Evolutionary conservation across 1,140 invertebrate species (phyloP), one percentile per base, ranked within the genome.

Genomic region (Polypedilum pembai): DNA sequence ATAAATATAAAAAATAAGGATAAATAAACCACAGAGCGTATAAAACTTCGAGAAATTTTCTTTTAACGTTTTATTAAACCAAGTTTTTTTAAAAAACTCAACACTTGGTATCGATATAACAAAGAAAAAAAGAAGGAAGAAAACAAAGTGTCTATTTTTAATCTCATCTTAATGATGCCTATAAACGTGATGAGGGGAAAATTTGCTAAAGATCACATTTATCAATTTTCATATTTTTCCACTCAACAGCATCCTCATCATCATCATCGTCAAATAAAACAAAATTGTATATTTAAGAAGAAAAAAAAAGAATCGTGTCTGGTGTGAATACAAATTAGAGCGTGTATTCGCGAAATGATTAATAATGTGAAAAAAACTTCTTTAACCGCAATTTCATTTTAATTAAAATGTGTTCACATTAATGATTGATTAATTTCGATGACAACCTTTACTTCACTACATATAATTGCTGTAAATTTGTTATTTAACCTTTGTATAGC

Each of bases 151-250:
- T 56, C n/a, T 56, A 56, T 56, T 56, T 56, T 56, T 56, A 69
- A 69, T 20, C 17, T 20, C 17, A 33, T 20, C 18, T 69, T 69
- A 69, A 69, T 69, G 65, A 69, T 8, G 17, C n/a, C 65, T 21
- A 69, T 69, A 69, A 69, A 69, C n/a, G 17, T 69, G 65, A 69
- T 69, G 65, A 69, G 45, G 10, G 24, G 65, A 69, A 69, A 18
- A 69, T 69, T 69, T 69, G 65, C 18, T 8, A 69, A 21, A 69
- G 65, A 69, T 69, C 65, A 69, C 65, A 69, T 69, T 69, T 69
- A 69, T 69, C 65, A 69, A 69, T 20, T 69, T 20, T 69, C 17
- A 69, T 56, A 56, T 56, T 56, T 56, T 12, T n/a, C 12, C 45
- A 56, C 45, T 56, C n/a, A 56, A 56, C n/a, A 56, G 45, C 12